These are phyloP conservation scores for Rhegmatorhina hoffmannsi DNA, from an alignment of 2,113 vertebrate genomes.

Conservation along the genomic window DNA sequence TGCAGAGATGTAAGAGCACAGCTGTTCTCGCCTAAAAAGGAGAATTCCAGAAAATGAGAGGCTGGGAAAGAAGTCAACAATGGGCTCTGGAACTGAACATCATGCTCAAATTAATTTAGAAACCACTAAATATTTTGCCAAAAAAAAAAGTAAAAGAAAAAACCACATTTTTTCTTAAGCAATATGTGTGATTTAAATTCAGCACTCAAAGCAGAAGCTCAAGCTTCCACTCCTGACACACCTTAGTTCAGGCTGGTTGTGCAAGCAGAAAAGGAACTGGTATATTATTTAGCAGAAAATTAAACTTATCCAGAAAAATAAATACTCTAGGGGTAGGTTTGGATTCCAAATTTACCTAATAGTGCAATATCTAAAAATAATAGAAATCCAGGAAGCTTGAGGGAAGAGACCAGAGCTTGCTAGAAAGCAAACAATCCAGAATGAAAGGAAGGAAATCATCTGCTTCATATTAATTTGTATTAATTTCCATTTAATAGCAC, in stretches of 20 bases:
- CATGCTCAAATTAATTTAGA: conserved; percentile 73
- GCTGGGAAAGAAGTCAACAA: conserved; percentile 72
- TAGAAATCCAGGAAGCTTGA: neutral
- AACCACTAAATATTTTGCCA: conserved; percentile 55
- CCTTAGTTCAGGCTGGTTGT: neutral
- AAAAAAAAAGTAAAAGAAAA: neutral
- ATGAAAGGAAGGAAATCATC: conserved; percentile 13
- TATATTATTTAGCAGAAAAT: conserved; percentile 19
- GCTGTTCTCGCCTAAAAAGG: conserved; percentile 64
- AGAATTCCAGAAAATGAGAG: conserved; percentile 65
- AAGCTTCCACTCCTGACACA: conserved; percentile 20
- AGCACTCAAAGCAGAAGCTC: conserved; percentile 54
- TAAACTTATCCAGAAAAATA: conserved; percentile 36
- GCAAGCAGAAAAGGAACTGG: conserved; percentile 1
- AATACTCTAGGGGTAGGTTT: conserved; percentile 7
- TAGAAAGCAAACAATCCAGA: conserved; percentile 4
- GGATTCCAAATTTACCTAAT: conserved; percentile 31
- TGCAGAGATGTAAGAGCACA: conserved; percentile 64
- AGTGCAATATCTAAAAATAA: conserved; percentile 33
- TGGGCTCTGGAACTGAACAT: conserved; percentile 57
- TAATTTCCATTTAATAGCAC: conserved; percentile 38
- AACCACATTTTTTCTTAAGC: neutral
- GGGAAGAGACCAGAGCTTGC: neutral
- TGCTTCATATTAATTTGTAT: conserved; percentile 32
- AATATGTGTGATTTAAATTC: conserved; percentile 25